A percentile compares a stretch with the other conserved stretches of the same genome.
These are phyloP conservation scores for Notarius lentiginosus DNA, from an alignment of 2,113 vertebrate genomes.

Conservation along the genomic window DNA sequence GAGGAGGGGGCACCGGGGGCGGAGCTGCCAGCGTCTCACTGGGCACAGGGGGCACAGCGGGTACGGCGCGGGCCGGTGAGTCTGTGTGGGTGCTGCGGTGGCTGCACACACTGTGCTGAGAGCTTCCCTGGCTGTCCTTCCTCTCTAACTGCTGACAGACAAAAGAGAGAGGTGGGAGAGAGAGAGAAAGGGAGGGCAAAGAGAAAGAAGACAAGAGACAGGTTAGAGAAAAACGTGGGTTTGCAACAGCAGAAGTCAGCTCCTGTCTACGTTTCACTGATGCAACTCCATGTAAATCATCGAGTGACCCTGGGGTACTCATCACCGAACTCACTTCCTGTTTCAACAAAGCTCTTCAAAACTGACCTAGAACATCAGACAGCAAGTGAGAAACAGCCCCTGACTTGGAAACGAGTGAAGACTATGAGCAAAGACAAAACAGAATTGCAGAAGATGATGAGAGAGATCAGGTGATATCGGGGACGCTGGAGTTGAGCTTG, in stretches of 20 bases:
- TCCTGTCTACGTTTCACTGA: slow-evolving; percentile 22
- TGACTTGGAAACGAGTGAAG: slow-evolving; percentile 43
- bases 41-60: slow-evolving; percentile 78
- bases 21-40: slow-evolving; percentile 61
- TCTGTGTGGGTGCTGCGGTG: slow-evolving; percentile 91
- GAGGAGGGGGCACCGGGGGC: slow-evolving; percentile 64
- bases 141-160: slow-evolving; percentile 92
- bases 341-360: slow-evolving; percentile 9
- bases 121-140: slow-evolving; percentile 98
- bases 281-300: slow-evolving; percentile 37
- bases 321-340: background rate
- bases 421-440: slow-evolving; percentile 40
- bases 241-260: slow-evolving; percentile 25
- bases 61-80: slow-evolving; percentile 82
- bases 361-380: slow-evolving; percentile 33
- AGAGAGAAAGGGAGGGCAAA: background rate
- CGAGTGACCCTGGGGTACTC: slow-evolving; percentile 11
- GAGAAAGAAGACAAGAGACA: slow-evolving; percentile 15
- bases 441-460: slow-evolving; percentile 6
- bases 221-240: slow-evolving; percentile 31
- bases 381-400: slow-evolving; percentile 31
- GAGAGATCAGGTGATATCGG: background rate
- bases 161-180: slow-evolving; percentile 40
- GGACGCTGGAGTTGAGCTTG: too few species aligned
- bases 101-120: slow-evolving; percentile 95